Evolutionary conservation across 2,113 vertebrate species (phyloP).

Genomic region (Scartelaos histophorus): DNA sequence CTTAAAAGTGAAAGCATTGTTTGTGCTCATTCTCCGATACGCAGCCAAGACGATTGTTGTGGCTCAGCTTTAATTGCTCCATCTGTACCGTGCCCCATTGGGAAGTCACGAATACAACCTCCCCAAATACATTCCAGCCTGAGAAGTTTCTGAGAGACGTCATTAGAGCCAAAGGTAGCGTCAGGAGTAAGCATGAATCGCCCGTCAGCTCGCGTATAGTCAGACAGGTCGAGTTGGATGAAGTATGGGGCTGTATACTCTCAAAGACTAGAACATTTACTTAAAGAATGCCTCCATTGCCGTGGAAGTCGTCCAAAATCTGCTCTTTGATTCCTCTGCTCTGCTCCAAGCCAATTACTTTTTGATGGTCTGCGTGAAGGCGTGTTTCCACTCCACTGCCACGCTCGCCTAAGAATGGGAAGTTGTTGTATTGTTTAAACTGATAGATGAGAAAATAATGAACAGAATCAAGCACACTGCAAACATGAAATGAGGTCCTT

Average conservation of each 20-base stretch:
- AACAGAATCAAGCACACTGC: not conserved
- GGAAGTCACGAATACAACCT: constrained; percentile 47
- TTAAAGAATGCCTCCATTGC: constrained; percentile 68
- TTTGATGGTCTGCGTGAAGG: constrained; percentile 79
- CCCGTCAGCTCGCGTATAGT: constrained; percentile 42
- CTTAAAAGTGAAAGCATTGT: constrained; percentile 68
- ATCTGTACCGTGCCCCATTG: constrained; percentile 61
- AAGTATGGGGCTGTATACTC: constrained; percentile 47
- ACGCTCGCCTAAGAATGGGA: constrained; percentile 50
- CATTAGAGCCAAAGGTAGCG: constrained; percentile 50
- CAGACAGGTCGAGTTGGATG: constrained; percentile 46
- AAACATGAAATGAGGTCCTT: not conserved
- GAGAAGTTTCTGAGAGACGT: constrained; percentile 54
- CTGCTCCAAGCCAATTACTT: constrained; percentile 76
- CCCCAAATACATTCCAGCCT: constrained; percentile 33
- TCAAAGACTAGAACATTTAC: constrained; percentile 66
- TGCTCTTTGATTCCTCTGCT: constrained; percentile 57
- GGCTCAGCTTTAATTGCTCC: constrained; percentile 66
- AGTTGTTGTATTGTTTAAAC: constrained; percentile 13
- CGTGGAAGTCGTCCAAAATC: constrained; percentile 71
- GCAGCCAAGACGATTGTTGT: constrained; percentile 62
- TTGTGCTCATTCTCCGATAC: constrained; percentile 66
- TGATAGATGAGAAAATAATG: constrained; percentile 8
- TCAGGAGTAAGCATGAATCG: constrained; percentile 35
- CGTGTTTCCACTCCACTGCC: constrained; percentile 61